These are phyloP conservation scores for Pachyramphus minor DNA, from an alignment of 2,113 vertebrate genomes.

Conservation along the genomic window DNA sequence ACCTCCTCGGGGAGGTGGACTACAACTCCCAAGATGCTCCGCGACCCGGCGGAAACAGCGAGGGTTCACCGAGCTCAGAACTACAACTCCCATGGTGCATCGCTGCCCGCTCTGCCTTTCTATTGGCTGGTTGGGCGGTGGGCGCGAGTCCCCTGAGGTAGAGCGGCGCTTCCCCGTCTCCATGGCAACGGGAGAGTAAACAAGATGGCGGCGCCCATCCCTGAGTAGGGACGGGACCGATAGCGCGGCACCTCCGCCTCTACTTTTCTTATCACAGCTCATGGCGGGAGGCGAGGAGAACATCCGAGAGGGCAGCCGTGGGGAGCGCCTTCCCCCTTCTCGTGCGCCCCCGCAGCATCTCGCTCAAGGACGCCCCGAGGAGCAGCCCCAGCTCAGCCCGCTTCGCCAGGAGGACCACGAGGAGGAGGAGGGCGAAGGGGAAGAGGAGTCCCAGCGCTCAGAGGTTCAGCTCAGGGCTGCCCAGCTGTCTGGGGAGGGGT, in stretches of 20 bases:
- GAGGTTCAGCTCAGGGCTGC: slow-evolving; percentile 40
- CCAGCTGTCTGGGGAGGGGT: not conserved
- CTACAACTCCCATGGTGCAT: not conserved
- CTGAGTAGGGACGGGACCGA: fast-evolving
- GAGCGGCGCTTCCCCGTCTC: not conserved
- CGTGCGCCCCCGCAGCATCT: not conserved
- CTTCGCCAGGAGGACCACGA: not conserved
- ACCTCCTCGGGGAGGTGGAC: not conserved
- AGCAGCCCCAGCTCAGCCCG: not conserved
- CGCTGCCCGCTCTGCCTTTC: fast-evolving
- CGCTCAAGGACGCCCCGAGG: not conserved
- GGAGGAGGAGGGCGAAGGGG: not conserved
- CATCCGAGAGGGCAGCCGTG: fast-evolving
- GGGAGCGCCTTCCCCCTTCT: not conserved
- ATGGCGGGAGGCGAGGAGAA: not conserved
- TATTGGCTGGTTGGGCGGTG: not conserved
- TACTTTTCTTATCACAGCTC: fast-evolving
- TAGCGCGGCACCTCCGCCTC: fast-evolving
- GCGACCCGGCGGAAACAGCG: fast-evolving
- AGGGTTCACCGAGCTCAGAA: fast-evolving
- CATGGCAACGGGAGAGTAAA: not conserved
- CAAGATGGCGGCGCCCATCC: not conserved
- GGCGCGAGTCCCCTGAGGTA: not conserved
- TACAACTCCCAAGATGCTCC: not conserved
- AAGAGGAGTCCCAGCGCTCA: not conserved